A percentile compares a stretch with the other conserved stretches of the same genome.
Conservation (phyloP, 2,797 vertebrate genomes). For the Falco rusticolus region DNA sequence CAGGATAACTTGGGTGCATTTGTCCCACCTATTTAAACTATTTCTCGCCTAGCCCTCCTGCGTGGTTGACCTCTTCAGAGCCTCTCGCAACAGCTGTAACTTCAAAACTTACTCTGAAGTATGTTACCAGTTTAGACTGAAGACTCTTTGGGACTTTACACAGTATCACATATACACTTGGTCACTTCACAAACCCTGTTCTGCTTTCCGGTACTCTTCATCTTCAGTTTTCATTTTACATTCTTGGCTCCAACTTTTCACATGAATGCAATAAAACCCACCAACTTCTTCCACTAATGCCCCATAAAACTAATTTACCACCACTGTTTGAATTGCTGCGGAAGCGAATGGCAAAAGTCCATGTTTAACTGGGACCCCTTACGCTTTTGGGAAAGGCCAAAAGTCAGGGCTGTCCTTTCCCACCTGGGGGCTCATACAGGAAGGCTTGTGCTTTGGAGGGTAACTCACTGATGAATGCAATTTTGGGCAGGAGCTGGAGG, state of each 20-base stretch:
- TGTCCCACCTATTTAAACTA: background rate
- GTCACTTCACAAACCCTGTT: background rate
- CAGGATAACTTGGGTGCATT: rapidly evolving
- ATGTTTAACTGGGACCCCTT: background rate
- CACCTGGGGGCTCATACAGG: background rate
- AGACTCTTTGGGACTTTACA: conserved; percentile 6
- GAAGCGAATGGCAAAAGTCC: background rate
- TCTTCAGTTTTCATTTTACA: background rate
- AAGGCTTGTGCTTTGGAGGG: background rate
- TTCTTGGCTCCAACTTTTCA: conserved; percentile 2
- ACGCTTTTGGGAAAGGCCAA: background rate
- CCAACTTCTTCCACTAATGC: background rate
- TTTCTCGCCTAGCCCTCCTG: background rate
- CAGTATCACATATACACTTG: background rate
- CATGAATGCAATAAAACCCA: background rate
- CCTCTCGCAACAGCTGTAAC: conserved; percentile 5
- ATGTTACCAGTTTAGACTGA: conserved; percentile 14
- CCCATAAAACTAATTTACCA: background rate
- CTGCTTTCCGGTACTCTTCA: background rate
- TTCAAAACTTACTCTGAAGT: background rate
- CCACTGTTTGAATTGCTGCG: rapidly evolving
- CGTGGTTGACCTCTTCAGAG: background rate
- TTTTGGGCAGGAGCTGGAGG: background rate
- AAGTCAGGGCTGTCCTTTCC: background rate
- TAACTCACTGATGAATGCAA: background rate